A percentile compares a stretch with the other conserved stretches of the same genome.
Evolutionary conservation across 2,888 invertebrate genomes (phyloP).

Genomic region (Trilocha varians): DNA sequence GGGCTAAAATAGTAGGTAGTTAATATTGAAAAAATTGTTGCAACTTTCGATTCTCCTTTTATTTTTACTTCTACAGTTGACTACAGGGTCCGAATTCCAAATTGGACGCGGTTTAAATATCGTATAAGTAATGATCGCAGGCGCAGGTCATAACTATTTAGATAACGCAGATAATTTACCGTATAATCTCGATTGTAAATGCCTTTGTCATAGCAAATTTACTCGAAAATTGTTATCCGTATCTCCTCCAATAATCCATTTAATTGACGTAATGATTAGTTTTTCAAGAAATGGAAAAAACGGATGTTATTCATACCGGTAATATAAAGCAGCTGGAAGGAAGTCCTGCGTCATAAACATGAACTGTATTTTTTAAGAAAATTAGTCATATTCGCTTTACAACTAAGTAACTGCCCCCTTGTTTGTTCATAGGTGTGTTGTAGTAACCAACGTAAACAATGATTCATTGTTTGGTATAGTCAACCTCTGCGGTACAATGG

Average conservation of each 20-base stretch:
- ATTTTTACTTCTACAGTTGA: too few relatives aligned
- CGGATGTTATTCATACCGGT: constrained; percentile 6
- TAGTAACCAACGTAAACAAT: constrained; percentile 10
- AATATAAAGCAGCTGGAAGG: constrained; percentile 1
- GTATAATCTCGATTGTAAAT: too few relatives aligned
- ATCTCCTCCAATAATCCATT: neutral
- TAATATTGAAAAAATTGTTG: too few relatives aligned
- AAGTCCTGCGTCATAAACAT: constrained; percentile 7
- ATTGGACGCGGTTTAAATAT: too few relatives aligned
- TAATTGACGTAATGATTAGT: neutral
- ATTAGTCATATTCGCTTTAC: constrained; percentile 19
- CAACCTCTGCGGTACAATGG: constrained; percentile 7
- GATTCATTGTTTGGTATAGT: constrained; percentile 14
- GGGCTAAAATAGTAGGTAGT: too few relatives aligned
- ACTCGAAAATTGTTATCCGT: neutral
- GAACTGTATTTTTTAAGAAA: constrained; percentile 8
- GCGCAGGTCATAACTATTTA: too few relatives aligned
- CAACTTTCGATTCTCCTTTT: too few relatives aligned
- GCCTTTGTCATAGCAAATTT: too few relatives aligned
- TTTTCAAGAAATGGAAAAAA: neutral
- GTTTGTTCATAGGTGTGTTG: constrained; percentile 9
- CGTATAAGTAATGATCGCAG: too few relatives aligned
- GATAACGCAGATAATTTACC: too few relatives aligned
- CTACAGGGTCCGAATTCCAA: too few relatives aligned
- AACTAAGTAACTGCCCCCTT: constrained; percentile 3